These are phyloP conservation scores for Aporrectodea caliginosa DNA, from an alignment of 1,140 invertebrate species.

Conservation along the genomic window DNA sequence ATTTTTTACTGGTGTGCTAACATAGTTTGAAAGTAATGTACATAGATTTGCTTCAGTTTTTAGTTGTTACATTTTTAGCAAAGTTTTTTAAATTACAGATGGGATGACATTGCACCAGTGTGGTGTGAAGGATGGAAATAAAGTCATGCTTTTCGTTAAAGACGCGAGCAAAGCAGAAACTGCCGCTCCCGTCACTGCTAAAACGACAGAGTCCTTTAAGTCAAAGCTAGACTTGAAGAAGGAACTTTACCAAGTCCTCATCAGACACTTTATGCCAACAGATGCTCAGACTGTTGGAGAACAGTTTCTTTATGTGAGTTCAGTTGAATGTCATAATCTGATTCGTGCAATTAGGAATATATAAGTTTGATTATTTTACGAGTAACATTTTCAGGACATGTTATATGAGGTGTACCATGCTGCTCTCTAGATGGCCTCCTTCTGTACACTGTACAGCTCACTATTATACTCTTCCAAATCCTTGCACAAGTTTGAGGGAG, in stretches of 20 bases:
- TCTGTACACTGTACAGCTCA: no score
- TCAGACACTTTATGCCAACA: background rate
- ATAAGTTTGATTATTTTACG: no score
- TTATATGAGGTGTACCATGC: no score
- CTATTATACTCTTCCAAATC: no score
- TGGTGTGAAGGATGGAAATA: background rate
- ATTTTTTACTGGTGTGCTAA: no score
- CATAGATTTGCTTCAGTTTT: background rate
- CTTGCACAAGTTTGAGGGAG: no score
- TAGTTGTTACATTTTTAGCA: background rate
- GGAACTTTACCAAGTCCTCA: background rate
- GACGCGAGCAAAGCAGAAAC: background rate
- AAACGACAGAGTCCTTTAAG: background rate
- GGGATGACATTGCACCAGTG: background rate
- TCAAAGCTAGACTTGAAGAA: background rate
- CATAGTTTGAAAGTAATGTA: no score
- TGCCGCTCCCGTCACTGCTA: background rate
- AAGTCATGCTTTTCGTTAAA: background rate
- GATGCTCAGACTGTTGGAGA: background rate
- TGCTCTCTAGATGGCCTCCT: no score
- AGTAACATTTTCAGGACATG: no score
- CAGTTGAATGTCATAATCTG: no score
- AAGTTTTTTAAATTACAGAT: background rate
- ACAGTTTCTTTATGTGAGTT: background rate
- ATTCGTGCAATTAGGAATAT: no score